Evolutionary conservation across 2,113 vertebrate species (phyloP).

Genomic region (Colius striatus): DNA sequence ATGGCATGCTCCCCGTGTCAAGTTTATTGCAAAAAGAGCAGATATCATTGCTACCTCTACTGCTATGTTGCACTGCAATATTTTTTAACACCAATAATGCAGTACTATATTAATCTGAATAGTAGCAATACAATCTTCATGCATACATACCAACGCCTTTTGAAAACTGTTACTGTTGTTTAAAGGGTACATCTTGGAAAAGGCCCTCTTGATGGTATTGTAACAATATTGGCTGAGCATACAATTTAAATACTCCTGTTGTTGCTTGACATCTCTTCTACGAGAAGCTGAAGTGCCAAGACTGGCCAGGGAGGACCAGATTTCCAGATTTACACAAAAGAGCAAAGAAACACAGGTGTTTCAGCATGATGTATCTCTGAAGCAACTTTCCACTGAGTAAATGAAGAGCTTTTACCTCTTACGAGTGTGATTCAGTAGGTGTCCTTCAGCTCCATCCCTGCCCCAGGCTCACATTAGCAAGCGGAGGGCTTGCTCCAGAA

Average conservation of each 20-base stretch:
- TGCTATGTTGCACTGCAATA: neutral
- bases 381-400: neutral
- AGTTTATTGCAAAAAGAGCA: neutral
- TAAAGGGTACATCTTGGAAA: neutral
- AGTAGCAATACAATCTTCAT: neutral
- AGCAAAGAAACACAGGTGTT: neutral
- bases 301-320: neutral
- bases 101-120: neutral
- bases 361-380: neutral
- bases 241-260: neutral
- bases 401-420: neutral
- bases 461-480: fast-evolving
- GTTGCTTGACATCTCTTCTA: neutral
- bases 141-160: neutral
- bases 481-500: neutral
- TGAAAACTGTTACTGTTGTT: neutral
- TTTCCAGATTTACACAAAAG: neutral
- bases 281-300: neutral
- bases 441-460: neutral
- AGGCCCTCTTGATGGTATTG: neutral
- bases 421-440: neutral
- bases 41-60: neutral
- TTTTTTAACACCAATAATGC: neutral
- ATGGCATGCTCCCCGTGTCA: neutral
- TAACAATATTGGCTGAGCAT: neutral